Evolutionary conservation across 1,140 invertebrate species (phyloP), one percentile per base, ranked within the genome.

Genomic region (Lepidurus packardi): DNA sequence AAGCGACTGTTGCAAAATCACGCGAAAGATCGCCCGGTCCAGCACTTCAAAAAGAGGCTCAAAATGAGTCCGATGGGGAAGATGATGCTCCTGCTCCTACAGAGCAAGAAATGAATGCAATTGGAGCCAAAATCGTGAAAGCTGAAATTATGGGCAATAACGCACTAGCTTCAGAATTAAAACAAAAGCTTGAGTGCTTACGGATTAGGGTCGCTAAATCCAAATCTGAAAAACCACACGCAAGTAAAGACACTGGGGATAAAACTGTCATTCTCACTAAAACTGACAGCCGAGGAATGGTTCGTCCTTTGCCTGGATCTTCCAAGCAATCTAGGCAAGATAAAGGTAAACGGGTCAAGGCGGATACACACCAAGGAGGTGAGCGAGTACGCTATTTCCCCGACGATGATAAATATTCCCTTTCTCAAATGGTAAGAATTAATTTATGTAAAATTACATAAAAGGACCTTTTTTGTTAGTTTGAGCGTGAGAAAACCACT

Each of bases 101-200:
- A 44, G 91, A 95, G 84, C 90, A 92, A 83, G 92, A 97, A 84
- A 90, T 96, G 87, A 97, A 97, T 86, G 89, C 91, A 81, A 83
- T 98, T 11, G 93, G 90, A 25, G 94, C 95, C 16, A 95, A 93
- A 86, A 89, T 96, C 79, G 85, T 97, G 0, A 96, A 95, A 87
- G 95, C 95, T 43, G 94, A 97, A 89, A 89, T 96, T 80, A 89
- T 95, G 87, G 95, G 94, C 65, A 91, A 97, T 84, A 84, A 84
- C 77, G 88, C 89, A 80, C 82, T 93, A 77, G 91, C 90, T 3
- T 82, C 84, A 43, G 87, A 93, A 82, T 85, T 97, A 7, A 94
- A 94, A 86, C 78, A 82, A 7, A 90, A 95, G 85, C 84, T 97
- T 65, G 90, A 93, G 80, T 85, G 85, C 41, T 93, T 93, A 10